Conservation (phyloP, 2,113 vertebrate genomes). For the Anhinga rufa region DNA sequence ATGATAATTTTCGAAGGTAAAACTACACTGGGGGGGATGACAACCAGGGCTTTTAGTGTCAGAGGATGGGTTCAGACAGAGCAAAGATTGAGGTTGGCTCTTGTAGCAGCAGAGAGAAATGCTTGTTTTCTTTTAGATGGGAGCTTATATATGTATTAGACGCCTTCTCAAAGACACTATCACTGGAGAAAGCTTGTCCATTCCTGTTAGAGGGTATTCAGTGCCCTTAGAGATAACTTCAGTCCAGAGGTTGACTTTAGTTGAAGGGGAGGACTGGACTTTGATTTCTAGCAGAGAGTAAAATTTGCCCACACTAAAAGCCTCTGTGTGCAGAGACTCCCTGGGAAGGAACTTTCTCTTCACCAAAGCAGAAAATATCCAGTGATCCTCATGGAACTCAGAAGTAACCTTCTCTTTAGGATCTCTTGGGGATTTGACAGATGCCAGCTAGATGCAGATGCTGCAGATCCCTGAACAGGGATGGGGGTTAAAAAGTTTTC, state of each 20-base stretch:
- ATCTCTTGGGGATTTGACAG: background rate
- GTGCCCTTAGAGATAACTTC: background rate
- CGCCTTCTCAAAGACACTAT: background rate
- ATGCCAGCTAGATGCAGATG: background rate
- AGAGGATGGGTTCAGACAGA: background rate
- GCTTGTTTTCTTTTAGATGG: background rate
- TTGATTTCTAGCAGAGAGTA: background rate
- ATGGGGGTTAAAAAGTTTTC: slow-evolving; percentile 16
- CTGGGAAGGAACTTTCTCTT: background rate
- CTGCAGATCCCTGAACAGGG: background rate
- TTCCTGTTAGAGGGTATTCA: background rate
- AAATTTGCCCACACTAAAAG: background rate
- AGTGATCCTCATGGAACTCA: background rate
- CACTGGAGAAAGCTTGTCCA: background rate
- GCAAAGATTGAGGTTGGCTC: background rate
- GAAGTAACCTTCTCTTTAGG: background rate
- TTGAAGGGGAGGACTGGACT: background rate
- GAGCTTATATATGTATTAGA: background rate
- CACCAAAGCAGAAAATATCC: background rate
- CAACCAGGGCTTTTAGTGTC: background rate
- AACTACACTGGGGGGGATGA: background rate
- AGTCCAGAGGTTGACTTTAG: background rate
- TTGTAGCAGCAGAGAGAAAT: background rate
- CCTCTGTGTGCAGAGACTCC: background rate
- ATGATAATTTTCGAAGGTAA: background rate